Conservation (phyloP, 2,888 invertebrate species). For the Sympetrum striolatum region DNA sequence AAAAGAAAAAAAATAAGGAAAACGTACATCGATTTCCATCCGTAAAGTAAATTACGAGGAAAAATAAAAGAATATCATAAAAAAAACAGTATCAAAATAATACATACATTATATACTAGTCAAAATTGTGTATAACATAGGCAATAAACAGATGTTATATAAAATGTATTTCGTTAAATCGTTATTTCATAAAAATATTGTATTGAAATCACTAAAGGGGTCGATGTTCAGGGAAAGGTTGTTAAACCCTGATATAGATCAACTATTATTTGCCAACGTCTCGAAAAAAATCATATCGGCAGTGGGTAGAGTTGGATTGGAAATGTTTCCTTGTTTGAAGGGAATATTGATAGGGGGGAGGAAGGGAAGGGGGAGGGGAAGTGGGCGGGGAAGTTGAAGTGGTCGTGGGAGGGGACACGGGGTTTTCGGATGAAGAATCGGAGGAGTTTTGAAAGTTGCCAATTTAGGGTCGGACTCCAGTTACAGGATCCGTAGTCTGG, state of each 20-base stretch:
- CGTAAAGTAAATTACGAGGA: no score
- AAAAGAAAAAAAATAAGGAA: no score
- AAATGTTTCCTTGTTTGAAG: not conserved
- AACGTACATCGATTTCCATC: no score
- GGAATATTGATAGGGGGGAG: not conserved
- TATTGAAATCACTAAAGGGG: not conserved
- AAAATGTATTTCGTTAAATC: not conserved
- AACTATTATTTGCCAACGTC: no score
- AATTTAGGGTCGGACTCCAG: slow-evolving; percentile 36
- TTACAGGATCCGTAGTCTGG: slow-evolving; percentile 31
- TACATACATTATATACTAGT: no score
- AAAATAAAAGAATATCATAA: no score
- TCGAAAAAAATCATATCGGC: no score
- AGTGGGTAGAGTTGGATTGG: not conserved
- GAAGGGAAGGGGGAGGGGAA: not conserved
- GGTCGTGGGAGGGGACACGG: slow-evolving; percentile 7
- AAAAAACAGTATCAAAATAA: no score
- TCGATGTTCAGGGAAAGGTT: not conserved
- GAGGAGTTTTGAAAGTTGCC: slow-evolving; percentile 38
- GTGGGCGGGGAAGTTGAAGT: slow-evolving; percentile 13
- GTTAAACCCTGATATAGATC: not conserved
- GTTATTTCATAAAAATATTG: not conserved
- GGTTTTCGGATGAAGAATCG: slow-evolving; percentile 20
- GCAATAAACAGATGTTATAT: no score
- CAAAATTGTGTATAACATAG: no score